These are phyloP conservation scores for Apodemia zela DNA, from an alignment of 2,888 invertebrate genomes.

Conservation along the genomic window DNA sequence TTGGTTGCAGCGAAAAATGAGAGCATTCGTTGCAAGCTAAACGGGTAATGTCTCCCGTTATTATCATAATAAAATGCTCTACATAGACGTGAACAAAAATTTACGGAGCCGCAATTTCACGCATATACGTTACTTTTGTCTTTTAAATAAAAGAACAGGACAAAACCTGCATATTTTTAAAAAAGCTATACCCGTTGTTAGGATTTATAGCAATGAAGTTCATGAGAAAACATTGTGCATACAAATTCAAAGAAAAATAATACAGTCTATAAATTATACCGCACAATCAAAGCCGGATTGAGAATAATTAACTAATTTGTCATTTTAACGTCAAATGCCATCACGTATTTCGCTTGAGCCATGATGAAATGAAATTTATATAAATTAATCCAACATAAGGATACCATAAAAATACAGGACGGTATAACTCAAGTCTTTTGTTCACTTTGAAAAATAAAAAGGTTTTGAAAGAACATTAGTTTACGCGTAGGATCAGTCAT, in stretches of 20 bases:
- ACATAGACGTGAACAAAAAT: conserved; percentile 48
- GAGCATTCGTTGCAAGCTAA: conserved; percentile 60
- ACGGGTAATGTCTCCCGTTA: conserved; percentile 65
- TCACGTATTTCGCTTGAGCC: conserved; percentile 57
- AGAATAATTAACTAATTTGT: conserved; percentile 79
- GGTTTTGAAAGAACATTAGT: conserved; percentile 69
- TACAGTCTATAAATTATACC: conserved; percentile 23
- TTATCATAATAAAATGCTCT: conserved; percentile 67
- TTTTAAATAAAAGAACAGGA: conserved; percentile 35
- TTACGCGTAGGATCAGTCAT: conserved; percentile 74
- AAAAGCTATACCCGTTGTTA: conserved; percentile 32
- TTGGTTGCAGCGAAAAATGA: conserved; percentile 59
- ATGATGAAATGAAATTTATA: conserved; percentile 60
- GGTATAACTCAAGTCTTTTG: conserved; percentile 75
- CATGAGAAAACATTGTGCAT: conserved; percentile 26
- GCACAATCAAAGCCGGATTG: conserved; percentile 65
- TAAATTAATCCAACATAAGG: conserved; percentile 70
- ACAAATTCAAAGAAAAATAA: conserved; percentile 26
- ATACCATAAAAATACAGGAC: conserved; percentile 75
- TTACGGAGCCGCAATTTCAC: conserved; percentile 47
- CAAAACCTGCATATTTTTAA: conserved; percentile 33
- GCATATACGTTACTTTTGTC: conserved; percentile 39
- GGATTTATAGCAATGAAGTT: conserved; percentile 25
- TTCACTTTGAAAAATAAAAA: conserved; percentile 69
- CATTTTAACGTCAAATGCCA: conserved; percentile 80